A percentile compares a stretch with the other conserved stretches of the same genome.
Evolutionary conservation across 92 coral and sea anemone genomes (phyloP).

Genomic region (Epizoanthus rinbou): DNA sequence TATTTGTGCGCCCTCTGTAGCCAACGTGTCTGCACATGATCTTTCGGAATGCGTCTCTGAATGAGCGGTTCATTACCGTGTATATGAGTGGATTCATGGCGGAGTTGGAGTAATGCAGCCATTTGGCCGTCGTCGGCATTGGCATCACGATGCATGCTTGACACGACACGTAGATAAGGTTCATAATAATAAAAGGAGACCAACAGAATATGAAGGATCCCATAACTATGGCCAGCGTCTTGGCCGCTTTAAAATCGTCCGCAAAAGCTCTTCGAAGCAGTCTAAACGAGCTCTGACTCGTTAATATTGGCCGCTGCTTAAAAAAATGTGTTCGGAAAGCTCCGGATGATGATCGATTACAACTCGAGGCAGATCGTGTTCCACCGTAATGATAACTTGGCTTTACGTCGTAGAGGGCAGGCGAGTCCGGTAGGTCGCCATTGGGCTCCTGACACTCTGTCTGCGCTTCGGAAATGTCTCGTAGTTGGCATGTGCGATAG

Average conservation of each 20-base stretch:
- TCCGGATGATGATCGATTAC: constrained; percentile 39
- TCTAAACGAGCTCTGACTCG: constrained; percentile 65
- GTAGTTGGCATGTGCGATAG: background rate
- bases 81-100: constrained; percentile 84
- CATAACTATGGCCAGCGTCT: constrained; percentile 86
- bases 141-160: constrained; percentile 31
- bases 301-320: constrained; percentile 46
- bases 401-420: constrained; percentile 36
- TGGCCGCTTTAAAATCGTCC: constrained; percentile 82
- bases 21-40: constrained; percentile 62
- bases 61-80: constrained; percentile 71
- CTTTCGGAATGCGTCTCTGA: constrained; percentile 76
- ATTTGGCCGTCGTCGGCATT: constrained; percentile 57
- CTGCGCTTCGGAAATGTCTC: constrained; percentile 42
- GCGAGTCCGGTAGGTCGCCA: constrained; percentile 35
- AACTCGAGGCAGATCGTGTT: constrained; percentile 24
- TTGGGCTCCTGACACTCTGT: constrained; percentile 20
- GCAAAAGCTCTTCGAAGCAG: constrained; percentile 64
- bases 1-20: background rate
- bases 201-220: constrained; percentile 85
- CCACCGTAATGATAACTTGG: constrained; percentile 38
- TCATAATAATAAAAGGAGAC: constrained; percentile 76
- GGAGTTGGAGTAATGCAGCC: constrained; percentile 89
- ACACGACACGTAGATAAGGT: constrained; percentile 62
- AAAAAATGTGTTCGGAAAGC: constrained; percentile 47